phyloP scores from a whole-genome alignment of 2,797 vertebrate genomes.

The Apogon hyalosoma region DNA sequence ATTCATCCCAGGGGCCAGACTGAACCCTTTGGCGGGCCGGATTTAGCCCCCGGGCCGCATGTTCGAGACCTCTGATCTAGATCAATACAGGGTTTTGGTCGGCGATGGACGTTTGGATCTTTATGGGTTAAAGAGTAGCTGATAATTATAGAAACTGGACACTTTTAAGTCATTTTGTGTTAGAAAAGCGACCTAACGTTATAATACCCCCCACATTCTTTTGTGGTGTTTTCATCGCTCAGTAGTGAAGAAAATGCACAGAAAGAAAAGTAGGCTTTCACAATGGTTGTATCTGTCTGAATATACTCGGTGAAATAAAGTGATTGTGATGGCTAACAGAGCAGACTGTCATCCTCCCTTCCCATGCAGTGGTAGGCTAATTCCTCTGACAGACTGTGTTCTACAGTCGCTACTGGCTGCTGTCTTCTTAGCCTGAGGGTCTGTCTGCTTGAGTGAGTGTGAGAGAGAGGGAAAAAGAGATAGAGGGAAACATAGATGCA shows the following conservation, averaged over 20 bases:
- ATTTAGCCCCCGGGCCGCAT: no score
- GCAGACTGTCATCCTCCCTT: slow-evolving; percentile 67
- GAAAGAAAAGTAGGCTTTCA: slow-evolving; percentile 15
- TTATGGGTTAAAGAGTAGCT: not conserved
- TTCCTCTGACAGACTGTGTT: slow-evolving; percentile 71
- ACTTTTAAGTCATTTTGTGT: not conserved
- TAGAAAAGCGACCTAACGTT: not conserved
- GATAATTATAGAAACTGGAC: not conserved
- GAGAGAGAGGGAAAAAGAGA: slow-evolving; percentile 12
- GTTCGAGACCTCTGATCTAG: no score
- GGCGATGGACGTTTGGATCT: not conserved
- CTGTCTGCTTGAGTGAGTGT: slow-evolving; percentile 42
- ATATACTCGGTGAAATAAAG: slow-evolving; percentile 65
- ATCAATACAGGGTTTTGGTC: no score
- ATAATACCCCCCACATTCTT: not conserved
- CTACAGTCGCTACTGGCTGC: slow-evolving; percentile 64
- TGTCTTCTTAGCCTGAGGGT: slow-evolving; percentile 68
- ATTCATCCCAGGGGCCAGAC: no score
- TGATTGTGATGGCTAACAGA: slow-evolving; percentile 75
- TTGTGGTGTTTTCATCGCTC: not conserved
- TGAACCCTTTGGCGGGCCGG: no score
- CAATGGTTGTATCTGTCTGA: slow-evolving; percentile 33
- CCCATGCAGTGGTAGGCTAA: slow-evolving; percentile 53
- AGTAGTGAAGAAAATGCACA: slow-evolving; percentile 4
- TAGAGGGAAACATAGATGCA: slow-evolving; percentile 1